Evolutionary conservation across 2,888 invertebrate genomes (phyloP).

Genomic region (Cepaea hortensis): DNA sequence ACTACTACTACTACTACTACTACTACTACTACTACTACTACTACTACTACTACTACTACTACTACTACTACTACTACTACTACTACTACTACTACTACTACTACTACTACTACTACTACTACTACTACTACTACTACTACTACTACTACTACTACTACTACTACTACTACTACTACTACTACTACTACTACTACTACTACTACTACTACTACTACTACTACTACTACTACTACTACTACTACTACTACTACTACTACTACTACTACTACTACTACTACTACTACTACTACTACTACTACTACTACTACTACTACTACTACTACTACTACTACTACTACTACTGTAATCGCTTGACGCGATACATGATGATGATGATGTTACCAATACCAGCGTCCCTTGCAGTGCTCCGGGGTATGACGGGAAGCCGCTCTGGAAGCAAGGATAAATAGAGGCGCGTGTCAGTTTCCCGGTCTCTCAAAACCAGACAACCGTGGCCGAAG

Average conservation of each 20-base stretch:
- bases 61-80: slow-evolving; percentile 33
- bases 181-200: slow-evolving; percentile 39
- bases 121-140: slow-evolving; percentile 35
- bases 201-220: slow-evolving; percentile 40
- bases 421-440: too few relatives aligned
- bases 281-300: slow-evolving; percentile 24
- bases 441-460: too few relatives aligned
- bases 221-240: slow-evolving; percentile 35
- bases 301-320: slow-evolving; percentile 40
- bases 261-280: slow-evolving; percentile 3
- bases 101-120: slow-evolving; percentile 35
- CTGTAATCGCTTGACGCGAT: too few relatives aligned
- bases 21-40: slow-evolving; percentile 36
- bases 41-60: slow-evolving; percentile 36
- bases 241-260: slow-evolving; percentile 39
- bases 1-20: slow-evolving; percentile 31
- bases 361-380: too few relatives aligned
- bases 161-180: slow-evolving; percentile 37
- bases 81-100: slow-evolving; percentile 36
- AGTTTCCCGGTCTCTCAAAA: too few relatives aligned
- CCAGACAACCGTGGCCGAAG: too few relatives aligned
- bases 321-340: slow-evolving; percentile 39
- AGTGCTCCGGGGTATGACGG: too few relatives aligned
- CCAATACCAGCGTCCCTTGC: too few relatives aligned
- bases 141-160: slow-evolving; percentile 39